A percentile compares a stretch with the other conserved stretches of the same genome.
Evolutionary conservation across 2,888 invertebrate species (phyloP).

Genomic region (Serripes groenlandicus): DNA sequence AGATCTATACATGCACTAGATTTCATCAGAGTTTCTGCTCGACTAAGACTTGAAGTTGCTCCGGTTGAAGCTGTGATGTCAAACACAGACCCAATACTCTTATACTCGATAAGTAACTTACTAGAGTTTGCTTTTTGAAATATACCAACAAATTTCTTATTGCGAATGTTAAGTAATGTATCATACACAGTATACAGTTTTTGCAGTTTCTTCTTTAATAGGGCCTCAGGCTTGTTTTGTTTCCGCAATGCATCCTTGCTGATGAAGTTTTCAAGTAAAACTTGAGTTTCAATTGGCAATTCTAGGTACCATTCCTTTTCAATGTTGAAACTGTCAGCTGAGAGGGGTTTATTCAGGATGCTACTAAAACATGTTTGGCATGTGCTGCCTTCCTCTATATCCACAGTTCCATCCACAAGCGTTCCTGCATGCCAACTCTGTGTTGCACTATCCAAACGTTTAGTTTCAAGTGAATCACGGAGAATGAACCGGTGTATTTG

Average conservation of each 20-base stretch:
- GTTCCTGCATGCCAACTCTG: not conserved
- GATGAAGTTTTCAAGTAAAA: slow-evolving; percentile 35
- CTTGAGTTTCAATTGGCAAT: slow-evolving; percentile 35
- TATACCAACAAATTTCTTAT: slow-evolving; percentile 44
- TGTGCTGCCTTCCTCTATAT: not conserved
- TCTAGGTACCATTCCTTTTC: slow-evolving; percentile 32
- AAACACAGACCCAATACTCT: slow-evolving; percentile 44
- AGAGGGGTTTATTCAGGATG: slow-evolving; percentile 11
- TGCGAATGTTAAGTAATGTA: slow-evolving; percentile 29
- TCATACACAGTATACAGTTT: slow-evolving; percentile 42
- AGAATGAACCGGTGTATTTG: slow-evolving; percentile 14
- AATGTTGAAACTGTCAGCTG: slow-evolving; percentile 18
- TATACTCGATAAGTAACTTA: slow-evolving; percentile 37
- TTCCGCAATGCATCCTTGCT: slow-evolving; percentile 4
- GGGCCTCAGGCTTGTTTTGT: not conserved
- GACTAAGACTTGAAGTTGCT: slow-evolving; percentile 24
- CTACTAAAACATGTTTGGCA: not conserved
- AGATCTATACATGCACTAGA: slow-evolving; percentile 34
- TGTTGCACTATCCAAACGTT: not conserved
- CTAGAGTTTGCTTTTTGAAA: slow-evolving; percentile 46
- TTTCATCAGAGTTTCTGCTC: slow-evolving; percentile 34
- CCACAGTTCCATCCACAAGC: slow-evolving; percentile 23
- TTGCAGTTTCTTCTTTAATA: slow-evolving; percentile 22
- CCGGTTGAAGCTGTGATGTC: slow-evolving; percentile 35
- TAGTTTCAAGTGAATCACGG: slow-evolving; percentile 26